These are phyloP conservation scores for Brachionus sp. DNA, from an alignment of 1,140 invertebrate species.

Conservation along the genomic window DNA sequence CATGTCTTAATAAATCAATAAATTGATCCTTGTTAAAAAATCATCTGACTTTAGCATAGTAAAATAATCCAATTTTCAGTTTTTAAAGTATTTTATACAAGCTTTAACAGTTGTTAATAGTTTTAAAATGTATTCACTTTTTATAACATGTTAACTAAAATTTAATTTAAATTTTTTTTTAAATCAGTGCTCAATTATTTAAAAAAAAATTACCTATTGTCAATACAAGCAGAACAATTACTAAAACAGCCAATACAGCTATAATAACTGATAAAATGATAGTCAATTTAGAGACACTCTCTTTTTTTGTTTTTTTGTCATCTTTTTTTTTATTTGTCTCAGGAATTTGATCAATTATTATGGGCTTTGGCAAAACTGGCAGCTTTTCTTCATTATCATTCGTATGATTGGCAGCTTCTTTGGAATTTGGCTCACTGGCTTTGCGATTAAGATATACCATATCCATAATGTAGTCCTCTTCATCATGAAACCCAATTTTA, in stretches of 20 bases:
- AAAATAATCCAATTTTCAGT: too few relatives aligned
- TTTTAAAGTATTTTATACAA: too few relatives aligned
- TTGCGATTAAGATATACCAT: background rate
- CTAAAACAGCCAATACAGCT: background rate
- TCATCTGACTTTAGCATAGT: too few relatives aligned
- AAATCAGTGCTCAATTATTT: too few relatives aligned
- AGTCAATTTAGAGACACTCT: background rate
- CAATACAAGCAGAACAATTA: background rate
- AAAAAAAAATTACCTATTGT: conserved; percentile 8
- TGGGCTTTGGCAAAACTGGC: background rate
- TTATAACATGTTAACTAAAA: too few relatives aligned
- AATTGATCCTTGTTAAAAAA: too few relatives aligned
- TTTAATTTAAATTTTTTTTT: too few relatives aligned
- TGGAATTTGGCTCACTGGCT: background rate
- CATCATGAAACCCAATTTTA: background rate
- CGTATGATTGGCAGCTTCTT: background rate
- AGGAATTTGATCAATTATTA: background rate
- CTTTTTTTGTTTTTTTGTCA: background rate
- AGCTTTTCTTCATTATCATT: background rate
- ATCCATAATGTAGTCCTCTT: background rate
- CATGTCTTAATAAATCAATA: too few relatives aligned
- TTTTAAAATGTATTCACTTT: too few relatives aligned
- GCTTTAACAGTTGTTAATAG: too few relatives aligned
- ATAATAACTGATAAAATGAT: background rate
- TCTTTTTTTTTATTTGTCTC: background rate